A percentile compares a stretch with the other conserved stretches of the same genome.
Evolutionary conservation across 2,888 invertebrate species (phyloP).

Genomic region (Notodonta ziczac): DNA sequence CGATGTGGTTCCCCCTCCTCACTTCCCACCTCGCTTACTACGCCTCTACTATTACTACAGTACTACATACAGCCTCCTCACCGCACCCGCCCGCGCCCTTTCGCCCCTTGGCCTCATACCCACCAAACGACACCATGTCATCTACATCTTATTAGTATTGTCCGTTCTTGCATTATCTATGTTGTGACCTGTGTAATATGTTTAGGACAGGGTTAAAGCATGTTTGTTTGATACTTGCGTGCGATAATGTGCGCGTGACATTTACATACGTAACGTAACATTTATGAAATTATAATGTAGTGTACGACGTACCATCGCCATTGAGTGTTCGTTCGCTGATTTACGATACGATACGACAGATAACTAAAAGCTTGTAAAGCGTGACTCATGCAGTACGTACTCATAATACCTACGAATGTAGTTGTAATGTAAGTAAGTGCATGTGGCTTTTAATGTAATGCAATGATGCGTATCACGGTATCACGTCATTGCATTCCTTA

Average conservation of each 20-base stretch:
- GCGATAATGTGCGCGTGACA: too few species aligned
- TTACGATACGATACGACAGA: too few species aligned
- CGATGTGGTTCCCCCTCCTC: slow-evolving; percentile 41
- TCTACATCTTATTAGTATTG: too few species aligned
- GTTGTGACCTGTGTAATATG: too few species aligned
- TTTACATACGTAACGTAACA: too few species aligned
- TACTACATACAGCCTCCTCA: slow-evolving; percentile 48
- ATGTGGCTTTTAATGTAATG: slow-evolving; percentile 40
- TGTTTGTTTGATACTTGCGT: too few species aligned
- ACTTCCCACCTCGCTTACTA: slow-evolving; percentile 60
- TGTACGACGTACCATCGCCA: too few species aligned
- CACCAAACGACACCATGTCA: slow-evolving; percentile 31
- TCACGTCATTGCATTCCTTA: slow-evolving; percentile 48
- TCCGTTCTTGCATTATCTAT: too few species aligned
- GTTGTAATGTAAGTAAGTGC: slow-evolving; percentile 22
- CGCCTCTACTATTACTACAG: slow-evolving; percentile 59
- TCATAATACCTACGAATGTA: slow-evolving; percentile 12
- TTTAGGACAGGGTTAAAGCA: too few species aligned
- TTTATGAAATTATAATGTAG: too few species aligned
- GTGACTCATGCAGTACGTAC: neutral
- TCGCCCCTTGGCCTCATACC: slow-evolving; percentile 47
- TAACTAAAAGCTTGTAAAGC: too few species aligned
- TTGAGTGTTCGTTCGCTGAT: too few species aligned
- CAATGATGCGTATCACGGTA: slow-evolving; percentile 53
- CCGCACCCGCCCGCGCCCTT: slow-evolving; percentile 26